Conservation (phyloP, 2,797 vertebrate species). For the Kryptolebias ocellatus region DNA sequence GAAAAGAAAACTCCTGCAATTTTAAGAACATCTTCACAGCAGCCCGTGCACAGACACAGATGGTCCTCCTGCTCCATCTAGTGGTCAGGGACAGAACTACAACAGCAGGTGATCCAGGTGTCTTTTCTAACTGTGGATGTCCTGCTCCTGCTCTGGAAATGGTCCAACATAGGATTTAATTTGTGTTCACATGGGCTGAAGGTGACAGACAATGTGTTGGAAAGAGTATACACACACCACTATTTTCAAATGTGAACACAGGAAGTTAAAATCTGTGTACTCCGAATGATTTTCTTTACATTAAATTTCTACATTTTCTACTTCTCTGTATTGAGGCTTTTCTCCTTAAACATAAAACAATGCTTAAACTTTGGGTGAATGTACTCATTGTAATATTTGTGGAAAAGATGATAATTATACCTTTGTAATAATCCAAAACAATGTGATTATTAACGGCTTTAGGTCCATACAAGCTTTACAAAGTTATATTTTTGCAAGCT, state of each 20-base stretch:
- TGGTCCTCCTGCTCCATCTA: conserved; percentile 59
- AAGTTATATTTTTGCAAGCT: too few relatives aligned
- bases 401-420: neutral
- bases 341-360: too few relatives aligned
- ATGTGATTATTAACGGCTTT: neutral
- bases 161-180: conserved; percentile 1
- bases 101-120: neutral
- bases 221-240: too few relatives aligned
- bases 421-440: too few relatives aligned
- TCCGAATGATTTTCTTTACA: too few relatives aligned
- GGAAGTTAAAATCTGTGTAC: neutral
- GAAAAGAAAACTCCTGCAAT: neutral
- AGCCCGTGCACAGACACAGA: neutral
- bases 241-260: neutral
- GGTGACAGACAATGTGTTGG: neutral
- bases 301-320: too few relatives aligned
- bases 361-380: too few relatives aligned
- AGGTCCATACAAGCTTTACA: neutral
- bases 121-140: neutral
- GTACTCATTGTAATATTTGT: too few relatives aligned
- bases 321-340: too few relatives aligned
- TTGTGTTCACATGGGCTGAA: neutral
- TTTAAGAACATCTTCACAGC: neutral
- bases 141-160: neutral
- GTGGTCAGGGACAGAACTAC: conserved; percentile 44